phyloP scores from a whole-genome alignment of 2,888 invertebrate genomes.

The Perdita meconis region DNA sequence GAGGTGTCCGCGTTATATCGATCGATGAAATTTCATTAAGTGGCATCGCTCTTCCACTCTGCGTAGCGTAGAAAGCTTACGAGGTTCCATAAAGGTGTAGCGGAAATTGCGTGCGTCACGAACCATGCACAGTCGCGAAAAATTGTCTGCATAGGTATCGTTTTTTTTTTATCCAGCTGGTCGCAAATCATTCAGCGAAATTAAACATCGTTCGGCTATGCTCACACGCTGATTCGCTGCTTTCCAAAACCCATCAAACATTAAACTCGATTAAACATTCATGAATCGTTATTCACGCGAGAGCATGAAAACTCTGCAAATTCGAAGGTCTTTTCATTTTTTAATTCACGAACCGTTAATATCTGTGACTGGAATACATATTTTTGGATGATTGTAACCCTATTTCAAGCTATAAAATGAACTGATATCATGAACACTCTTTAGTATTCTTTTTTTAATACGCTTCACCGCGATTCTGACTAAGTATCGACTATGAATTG shows the following conservation, averaged over 20 bases:
- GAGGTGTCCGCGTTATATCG: constrained; percentile 60
- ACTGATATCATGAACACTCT: too few species aligned
- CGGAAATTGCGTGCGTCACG: constrained; percentile 29
- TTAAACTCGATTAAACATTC: constrained; percentile 25
- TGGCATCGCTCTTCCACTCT: constrained; percentile 52
- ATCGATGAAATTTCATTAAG: constrained; percentile 70
- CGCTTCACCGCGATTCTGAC: not conserved
- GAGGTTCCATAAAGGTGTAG: constrained; percentile 31
- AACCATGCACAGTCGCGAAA: constrained; percentile 8
- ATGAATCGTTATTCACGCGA: not conserved
- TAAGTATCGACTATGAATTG: not conserved
- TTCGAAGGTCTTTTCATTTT: not conserved
- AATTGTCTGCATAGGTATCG: not conserved
- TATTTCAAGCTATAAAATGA: too few species aligned
- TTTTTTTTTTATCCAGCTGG: not conserved
- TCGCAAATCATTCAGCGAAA: constrained; percentile 29
- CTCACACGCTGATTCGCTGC: not conserved
- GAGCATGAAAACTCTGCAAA: not conserved
- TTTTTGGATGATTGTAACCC: too few species aligned
- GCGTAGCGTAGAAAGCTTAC: constrained; percentile 37
- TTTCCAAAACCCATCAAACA: constrained; percentile 3
- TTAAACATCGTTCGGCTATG: constrained; percentile 23
- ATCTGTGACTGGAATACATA: too few species aligned
- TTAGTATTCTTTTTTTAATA: not conserved
- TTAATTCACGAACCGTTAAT: constrained; percentile 2